Base-by-base conservation (phyloP, 2,113 vertebrate species). In the Toxotes chatareus region DNA sequence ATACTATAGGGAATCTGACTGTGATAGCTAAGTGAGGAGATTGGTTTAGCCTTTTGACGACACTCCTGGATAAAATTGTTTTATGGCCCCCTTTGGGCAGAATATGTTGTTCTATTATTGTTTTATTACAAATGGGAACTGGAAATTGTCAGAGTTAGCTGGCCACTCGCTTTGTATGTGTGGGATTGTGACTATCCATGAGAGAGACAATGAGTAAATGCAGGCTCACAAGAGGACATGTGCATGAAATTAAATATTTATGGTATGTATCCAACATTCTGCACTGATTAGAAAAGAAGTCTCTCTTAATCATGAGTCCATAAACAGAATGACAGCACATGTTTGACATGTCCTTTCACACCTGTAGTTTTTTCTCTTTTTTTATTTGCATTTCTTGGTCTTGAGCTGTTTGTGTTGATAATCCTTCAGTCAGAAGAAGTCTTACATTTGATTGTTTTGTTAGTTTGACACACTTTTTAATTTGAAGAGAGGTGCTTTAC, bases 41-140 rank as follows among this genome's bases (percentile, higher is more conserved):
- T 91, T 84, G 84, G 84, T 94, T 91, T 86, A 89, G 90, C 87
- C 84, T 83, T 93, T 90, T 90, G 86, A 93, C 47, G 60, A 84
- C 83, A 73, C 81, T 85, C 63, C 79, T 85, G 83, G 86, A 88
- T 88, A 64, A 92, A 92, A 90, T 90, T 83, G 84, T 90, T 93
- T 93, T 88, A 91, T 81, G 76, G 83, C 69, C 88, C 82, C 91
- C 83, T 46, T 76, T 86, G 84, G 88, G 89, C 78, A 13, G 46
- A n/a, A 79, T 56, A 70, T 86, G 87, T 83, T 85, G 63, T 76
- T 83, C 86, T 91, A 73, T 92, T 92, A 92, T 92, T 92, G 90
- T 88, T 94, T 93, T 90, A 90, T 91, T 91, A 86, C 78, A 57
- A 76, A 36, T 59, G 80, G 85, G 84, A 91, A 87, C 86, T 90